Evolutionary conservation across 2,113 vertebrate species (phyloP).

Genomic region (Odocoileus hemionus): DNA sequence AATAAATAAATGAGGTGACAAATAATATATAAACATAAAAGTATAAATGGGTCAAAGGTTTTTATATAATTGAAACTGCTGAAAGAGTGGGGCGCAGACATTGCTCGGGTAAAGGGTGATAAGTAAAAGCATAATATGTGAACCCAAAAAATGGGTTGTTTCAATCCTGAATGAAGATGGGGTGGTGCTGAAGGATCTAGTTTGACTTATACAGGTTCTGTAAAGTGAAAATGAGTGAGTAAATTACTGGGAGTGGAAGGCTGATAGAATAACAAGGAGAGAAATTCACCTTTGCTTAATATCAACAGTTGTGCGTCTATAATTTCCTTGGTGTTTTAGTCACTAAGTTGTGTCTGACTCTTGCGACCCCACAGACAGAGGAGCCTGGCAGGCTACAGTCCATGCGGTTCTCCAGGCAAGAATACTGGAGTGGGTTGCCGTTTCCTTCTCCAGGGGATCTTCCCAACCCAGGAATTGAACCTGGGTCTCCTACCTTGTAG

Average conservation of each 20-base stretch:
- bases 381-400: too few species aligned
- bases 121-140: not conserved
- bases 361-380: too few species aligned
- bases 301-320: not conserved
- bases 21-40: not conserved
- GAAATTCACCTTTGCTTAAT: not conserved
- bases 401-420: too few species aligned
- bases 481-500: too few species aligned
- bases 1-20: not conserved
- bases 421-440: too few species aligned
- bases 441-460: too few species aligned
- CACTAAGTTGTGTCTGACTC: too few species aligned
- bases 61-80: not conserved
- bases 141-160: not conserved
- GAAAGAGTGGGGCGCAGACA: not conserved
- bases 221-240: not conserved
- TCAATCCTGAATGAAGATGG: not conserved
- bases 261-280: not conserved
- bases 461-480: too few species aligned
- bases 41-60: not conserved
- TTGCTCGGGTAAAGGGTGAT: not conserved
- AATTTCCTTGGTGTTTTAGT: not conserved
- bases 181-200: not conserved
- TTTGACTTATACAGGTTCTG: not conserved
- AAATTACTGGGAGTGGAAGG: not conserved